Conservation (phyloP, 2,113 vertebrate species). For the Phyllostomus discolor region DNA sequence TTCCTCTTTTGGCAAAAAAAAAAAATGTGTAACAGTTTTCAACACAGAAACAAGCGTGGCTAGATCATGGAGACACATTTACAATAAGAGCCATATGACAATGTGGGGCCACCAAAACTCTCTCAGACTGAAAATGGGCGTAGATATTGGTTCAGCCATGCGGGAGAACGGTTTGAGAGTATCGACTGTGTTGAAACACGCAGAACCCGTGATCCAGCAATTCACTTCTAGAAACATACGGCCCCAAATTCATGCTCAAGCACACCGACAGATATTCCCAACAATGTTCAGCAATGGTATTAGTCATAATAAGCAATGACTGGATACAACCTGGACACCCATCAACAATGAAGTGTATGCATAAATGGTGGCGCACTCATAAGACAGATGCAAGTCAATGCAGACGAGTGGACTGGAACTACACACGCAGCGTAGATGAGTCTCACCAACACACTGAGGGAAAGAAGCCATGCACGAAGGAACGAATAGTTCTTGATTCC, state of each 20-base stretch:
- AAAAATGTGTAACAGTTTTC: not conserved
- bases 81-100: not conserved
- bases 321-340: not conserved
- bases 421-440: fast-evolving
- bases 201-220: not conserved
- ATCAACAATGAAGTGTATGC: no score
- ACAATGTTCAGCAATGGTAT: not conserved
- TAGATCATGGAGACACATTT: not conserved
- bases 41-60: not conserved
- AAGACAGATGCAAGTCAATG: not conserved
- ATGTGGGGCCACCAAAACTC: not conserved
- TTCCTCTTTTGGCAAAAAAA: not conserved
- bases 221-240: not conserved
- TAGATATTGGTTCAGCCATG: not conserved
- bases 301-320: not conserved
- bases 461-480: not conserved
- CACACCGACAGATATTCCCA: not conserved
- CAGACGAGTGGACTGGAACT: not conserved
- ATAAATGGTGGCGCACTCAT: not conserved
- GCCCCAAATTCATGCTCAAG: not conserved
- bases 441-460: not conserved
- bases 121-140: not conserved
- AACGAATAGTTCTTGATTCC: not conserved
- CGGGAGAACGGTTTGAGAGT: not conserved
- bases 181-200: not conserved